Evolutionary conservation across 2,113 vertebrate species (phyloP), one percentile per base, ranked within the genome.

Genomic region (Coptodon bakossiorum): DNA sequence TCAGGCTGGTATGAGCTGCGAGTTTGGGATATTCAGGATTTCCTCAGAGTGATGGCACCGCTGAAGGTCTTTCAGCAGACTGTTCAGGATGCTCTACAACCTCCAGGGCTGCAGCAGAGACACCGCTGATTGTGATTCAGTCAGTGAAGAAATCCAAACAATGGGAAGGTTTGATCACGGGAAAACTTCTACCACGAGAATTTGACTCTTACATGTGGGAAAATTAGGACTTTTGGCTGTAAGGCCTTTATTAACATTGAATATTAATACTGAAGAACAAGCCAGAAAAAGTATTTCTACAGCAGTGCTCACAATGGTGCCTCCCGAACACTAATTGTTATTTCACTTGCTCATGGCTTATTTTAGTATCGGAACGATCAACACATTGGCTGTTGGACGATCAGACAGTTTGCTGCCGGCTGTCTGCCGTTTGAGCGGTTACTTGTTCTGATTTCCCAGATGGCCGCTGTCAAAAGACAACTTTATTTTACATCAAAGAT

Each of bases 261-360:
- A 61, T 34, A 61, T 61, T 61, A 34, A 34, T 61, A 34, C 29
- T 34, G 5, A 61, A 34, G 57, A 31, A 61, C 27, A n/a, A 17
- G 0, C 27, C 22, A 48, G 40, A 9, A 45, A 36, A 48, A 31
- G 52, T 29, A 17, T 22, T 19, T 0, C 29, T 34, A 24, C 0
- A 11, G 38, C n/a, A 10, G 9, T 19, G 52, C n/a, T 86, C 48
- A 31, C 17, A 11, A 48, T 22, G 24, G 34, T 17, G 48, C 34
- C 1, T 54, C 63, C 50, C 6, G 1, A 9, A 43, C 29, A 34
- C 17, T 34, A 27, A 56, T 19, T 17, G 17, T 29, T 38, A 45
- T 59, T 83, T 31, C 24, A 52, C 11, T 43, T 24, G 34, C 31
- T 7, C 38, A 19, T 13, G 9, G 36, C 38, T 82, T 3, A 50